A percentile compares a stretch with the other conserved stretches of the same genome.
Conservation (phyloP, 2,797 vertebrate species). For the Microchirus variegatus region DNA sequence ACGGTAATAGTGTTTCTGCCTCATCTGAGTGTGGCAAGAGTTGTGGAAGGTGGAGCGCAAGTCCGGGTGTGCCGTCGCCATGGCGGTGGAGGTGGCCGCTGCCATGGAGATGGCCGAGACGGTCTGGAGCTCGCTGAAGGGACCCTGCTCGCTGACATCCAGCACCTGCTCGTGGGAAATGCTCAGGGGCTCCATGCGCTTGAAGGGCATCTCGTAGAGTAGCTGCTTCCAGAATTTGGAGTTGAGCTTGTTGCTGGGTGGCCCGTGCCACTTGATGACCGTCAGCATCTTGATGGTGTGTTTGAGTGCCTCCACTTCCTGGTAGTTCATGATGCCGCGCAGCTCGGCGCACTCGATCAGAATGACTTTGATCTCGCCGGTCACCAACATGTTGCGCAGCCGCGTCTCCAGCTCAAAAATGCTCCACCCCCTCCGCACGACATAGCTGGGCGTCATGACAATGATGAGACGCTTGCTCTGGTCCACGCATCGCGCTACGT, state of each 20-base stretch:
- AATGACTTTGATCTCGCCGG: conserved; percentile 98
- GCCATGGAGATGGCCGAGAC: conserved; percentile 99
- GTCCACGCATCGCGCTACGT: conserved; percentile 97
- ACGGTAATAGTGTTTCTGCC: conserved; percentile 99
- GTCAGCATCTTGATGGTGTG: conserved; percentile 98
- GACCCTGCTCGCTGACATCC: conserved; percentile 96
- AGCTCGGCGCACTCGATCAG: conserved; percentile 98
- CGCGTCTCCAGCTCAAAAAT: conserved; percentile 99
- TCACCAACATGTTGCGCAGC: conserved; percentile 96
- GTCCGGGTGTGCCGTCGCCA: conserved; percentile 95
- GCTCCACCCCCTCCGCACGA: conserved; percentile 97
- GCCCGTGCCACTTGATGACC: conserved; percentile 97
- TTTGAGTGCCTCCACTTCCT: conserved; percentile 98
- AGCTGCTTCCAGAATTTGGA: conserved; percentile 99
- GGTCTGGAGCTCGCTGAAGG: conserved; percentile 97
- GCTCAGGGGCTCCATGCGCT: conserved; percentile 92
- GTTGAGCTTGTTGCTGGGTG: conserved; percentile 96
- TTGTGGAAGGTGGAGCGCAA: conserved; percentile 95
- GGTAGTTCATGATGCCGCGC: conserved; percentile 98
- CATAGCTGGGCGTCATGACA: conserved; percentile 98
- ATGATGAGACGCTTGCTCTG: conserved; percentile 99
- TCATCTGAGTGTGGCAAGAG: conserved; percentile 90
- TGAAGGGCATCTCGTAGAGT: conserved; percentile 99
- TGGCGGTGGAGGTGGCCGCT: conserved; percentile 94
- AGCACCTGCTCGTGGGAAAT: conserved; percentile 92